These are phyloP conservation scores for Athene noctua DNA, from an alignment of 2,113 vertebrate genomes.

Conservation along the genomic window DNA sequence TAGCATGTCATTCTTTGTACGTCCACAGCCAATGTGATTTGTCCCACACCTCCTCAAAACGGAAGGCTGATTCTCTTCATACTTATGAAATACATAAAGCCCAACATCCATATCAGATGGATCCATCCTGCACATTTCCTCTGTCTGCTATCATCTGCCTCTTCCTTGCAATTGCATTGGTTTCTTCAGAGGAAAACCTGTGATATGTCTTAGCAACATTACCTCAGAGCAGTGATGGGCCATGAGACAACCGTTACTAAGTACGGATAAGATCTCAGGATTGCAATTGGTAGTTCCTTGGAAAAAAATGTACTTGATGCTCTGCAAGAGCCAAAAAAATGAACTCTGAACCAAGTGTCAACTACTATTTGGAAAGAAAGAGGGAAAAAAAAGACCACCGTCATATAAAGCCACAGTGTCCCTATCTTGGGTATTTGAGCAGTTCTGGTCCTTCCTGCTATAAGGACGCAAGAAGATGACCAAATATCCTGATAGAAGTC, in stretches of 20 bases:
- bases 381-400: not conserved
- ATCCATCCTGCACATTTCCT: not conserved
- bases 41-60: not conserved
- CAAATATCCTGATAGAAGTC: not conserved
- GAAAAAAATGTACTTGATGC: not conserved
- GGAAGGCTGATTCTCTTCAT: not conserved
- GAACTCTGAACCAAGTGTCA: not conserved
- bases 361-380: not conserved
- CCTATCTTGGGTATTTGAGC: not conserved
- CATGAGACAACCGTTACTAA: not conserved
- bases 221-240: not conserved
- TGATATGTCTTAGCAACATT: not conserved
- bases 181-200: not conserved
- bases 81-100: not conserved
- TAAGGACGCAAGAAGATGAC: not conserved
- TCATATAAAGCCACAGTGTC: accelerated
- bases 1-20: accelerated
- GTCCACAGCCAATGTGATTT: not conserved
- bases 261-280: not conserved
- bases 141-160: accelerated
- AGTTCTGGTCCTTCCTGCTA: not conserved
- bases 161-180: not conserved
- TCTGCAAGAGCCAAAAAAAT: not conserved
- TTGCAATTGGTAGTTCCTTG: not conserved
- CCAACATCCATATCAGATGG: not conserved